A percentile compares a stretch with the other conserved stretches of the same genome.
phyloP scores from a whole-genome alignment of 2,797 vertebrate genomes.

The Enteromius afrohamiltoni region DNA sequence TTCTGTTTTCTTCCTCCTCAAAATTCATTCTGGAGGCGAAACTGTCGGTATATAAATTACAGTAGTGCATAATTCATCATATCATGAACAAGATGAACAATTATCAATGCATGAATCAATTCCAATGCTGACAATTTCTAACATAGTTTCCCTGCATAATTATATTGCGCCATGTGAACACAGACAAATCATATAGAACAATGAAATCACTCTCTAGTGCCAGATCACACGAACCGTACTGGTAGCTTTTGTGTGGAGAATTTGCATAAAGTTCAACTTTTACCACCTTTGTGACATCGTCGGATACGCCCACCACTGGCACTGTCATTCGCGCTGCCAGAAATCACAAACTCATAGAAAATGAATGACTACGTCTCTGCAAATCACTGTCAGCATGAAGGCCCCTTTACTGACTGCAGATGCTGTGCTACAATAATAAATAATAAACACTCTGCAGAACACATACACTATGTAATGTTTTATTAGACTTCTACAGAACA shows the following conservation, averaged over 20 bases:
- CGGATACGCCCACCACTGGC: conserved; percentile 12
- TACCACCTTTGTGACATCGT: neutral
- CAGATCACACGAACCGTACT: neutral
- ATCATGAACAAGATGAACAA: conserved; percentile 34
- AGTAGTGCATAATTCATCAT: conserved; percentile 36
- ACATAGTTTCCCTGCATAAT: conserved; percentile 27
- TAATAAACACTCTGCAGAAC: conserved; percentile 22
- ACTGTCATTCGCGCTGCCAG: neutral
- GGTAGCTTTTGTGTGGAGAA: neutral
- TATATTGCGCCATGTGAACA: neutral
- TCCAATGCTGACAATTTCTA: neutral
- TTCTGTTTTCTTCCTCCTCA: conserved; percentile 9
- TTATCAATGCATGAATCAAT: conserved; percentile 28
- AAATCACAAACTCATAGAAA: conserved; percentile 18
- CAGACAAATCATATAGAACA: conserved; percentile 10
- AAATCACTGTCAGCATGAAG: conserved; percentile 19
- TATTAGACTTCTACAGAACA: conserved; percentile 30
- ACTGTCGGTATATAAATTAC: conserved; percentile 13
- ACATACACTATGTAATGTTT: conserved; percentile 21
- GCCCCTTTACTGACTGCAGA: neutral
- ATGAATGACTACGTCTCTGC: neutral
- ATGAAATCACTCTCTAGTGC: neutral
- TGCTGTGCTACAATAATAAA: conserved; percentile 17
- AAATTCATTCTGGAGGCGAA: neutral
- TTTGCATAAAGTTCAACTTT: conserved; percentile 13